phyloP scores from a whole-genome alignment of 2,797 vertebrate genomes.

The Lithobates pipiens region DNA sequence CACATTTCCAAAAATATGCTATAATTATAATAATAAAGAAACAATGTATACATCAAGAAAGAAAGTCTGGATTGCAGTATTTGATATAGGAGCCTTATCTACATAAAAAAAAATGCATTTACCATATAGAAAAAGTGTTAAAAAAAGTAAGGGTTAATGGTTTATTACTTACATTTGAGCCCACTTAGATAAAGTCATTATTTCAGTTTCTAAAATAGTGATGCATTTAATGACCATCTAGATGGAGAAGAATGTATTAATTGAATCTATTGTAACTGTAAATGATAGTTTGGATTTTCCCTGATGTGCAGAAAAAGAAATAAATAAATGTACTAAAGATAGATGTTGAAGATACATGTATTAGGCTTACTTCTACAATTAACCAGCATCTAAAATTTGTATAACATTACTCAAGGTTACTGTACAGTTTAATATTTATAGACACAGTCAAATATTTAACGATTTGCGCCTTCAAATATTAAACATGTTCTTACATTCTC shows the following conservation, averaged over 20 bases:
- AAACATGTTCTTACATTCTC: conserved; percentile 44
- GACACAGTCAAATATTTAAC: conserved; percentile 55
- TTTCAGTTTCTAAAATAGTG: background rate
- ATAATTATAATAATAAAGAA: background rate
- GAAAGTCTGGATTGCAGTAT: no score
- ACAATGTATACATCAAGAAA: background rate
- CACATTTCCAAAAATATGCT: no score
- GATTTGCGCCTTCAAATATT: conserved; percentile 39
- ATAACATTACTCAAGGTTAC: conserved; percentile 42
- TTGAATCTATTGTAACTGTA: background rate
- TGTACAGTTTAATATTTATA: conserved; percentile 48
- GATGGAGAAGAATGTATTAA: background rate
- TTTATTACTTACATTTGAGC: no score
- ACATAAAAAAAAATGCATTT: no score
- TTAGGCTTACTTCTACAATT: conserved; percentile 14
- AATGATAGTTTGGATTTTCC: background rate
- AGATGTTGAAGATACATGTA: conserved; percentile 36
- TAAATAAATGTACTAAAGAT: conserved; percentile 16
- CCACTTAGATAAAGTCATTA: background rate
- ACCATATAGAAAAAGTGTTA: no score
- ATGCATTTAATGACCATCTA: background rate
- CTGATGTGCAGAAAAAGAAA: background rate
- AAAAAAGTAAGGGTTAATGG: no score
- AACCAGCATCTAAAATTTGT: conserved; percentile 19
- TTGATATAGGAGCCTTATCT: no score